Evolutionary conservation across 2,888 invertebrate genomes (phyloP), one percentile per base, ranked within the genome.

Genomic region (Loripinus fragilis): DNA sequence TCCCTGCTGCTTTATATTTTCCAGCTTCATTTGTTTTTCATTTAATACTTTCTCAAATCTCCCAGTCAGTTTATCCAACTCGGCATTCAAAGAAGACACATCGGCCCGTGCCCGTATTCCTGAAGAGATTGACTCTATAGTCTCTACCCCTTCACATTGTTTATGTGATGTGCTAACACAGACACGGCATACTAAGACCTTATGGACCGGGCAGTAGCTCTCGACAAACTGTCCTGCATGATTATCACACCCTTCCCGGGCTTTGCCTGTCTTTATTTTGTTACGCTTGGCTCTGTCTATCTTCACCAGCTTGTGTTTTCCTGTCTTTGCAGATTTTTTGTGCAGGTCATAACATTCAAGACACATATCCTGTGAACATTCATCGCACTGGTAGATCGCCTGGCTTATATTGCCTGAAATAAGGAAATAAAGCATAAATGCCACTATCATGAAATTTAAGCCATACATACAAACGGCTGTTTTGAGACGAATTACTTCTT

Each of bases 161-260:
- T 60, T 60, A 33, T 60, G 60, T 1, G 60, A 60, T 3, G 60
- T 60, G 23, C 60, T 60, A 20, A 33, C 30, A 60, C 60, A 60
- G 20, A 60, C 60, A 30, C 60, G 60, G 33, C 60, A 60, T 1
- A 60, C 1, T 3, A 60, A 20, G 17, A 33, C 10, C 33, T 60
- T 60, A 17, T 60, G 60, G 17, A 30, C 33, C 33, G 60, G 60
- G 33, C 60, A 60, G 17, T 60, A 60, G 20, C 33, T 33, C n/a
- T 60, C 60, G 5, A 60, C 60, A 33, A 60, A 60, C 33, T 60
- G 60, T 8, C 60, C 60, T 60, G 60, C 60, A 33, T 60, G 60
- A 28, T 60, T 60, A 33, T 60, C 60, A 20, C 60, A 60, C 2
- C 30, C 60, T 33, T 60, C 60, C 3, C 60, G 3, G 12, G 33